Evolutionary conservation across 1,140 invertebrate genomes (phyloP), one percentile per base, ranked within the genome.

Genomic region (Dendroctonus ponderosae): DNA sequence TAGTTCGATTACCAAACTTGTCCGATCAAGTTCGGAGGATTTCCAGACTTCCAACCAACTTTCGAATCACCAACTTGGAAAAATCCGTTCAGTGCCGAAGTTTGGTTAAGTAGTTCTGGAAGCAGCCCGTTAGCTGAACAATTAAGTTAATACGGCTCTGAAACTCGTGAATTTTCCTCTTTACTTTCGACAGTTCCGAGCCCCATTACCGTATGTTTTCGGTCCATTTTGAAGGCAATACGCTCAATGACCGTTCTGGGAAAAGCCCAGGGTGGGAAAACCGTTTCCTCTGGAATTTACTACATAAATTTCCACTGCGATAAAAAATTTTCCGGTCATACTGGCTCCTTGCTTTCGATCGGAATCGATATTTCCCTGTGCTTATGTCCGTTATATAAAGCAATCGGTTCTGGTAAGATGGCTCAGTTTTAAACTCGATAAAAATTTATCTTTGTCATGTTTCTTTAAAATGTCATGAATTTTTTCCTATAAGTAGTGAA

Each of bases 201-300:
- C 48, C 44, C 68, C 43, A 70, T 70, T 70, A 70, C 68, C 68
- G 68, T 70, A 70, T 67, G 60, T 70, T 70, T 67, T 58, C 64
- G 59, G 64, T 56, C 68, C 65, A 67, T 70, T 70, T 70, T 70
- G 67, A 67, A 70, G 65, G 68, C 68, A 70, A 70, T 70, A 70
- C 68, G 64, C 65, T 70, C 68, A 70, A 70, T 70, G 68, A 67
- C 68, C 68, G 68, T 53, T 70, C 68, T 46, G 68, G 68, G 68
- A 70, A 50, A 12, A 62, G 62, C 62, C 63, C 59, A 60, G 64
- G 65, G 68, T 66, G 53, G 51, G 39, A 56, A 66, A 70, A 67
- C 60, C 68, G 65, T 63, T 66, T 66, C 42, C 53, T 62, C 46
- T 53, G 26, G 58, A 70, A 62, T 70, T 70, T 66, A 53, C 57